These are phyloP conservation scores for Ispidina lecontei DNA, from an alignment of 2,797 vertebrate genomes.

Conservation along the genomic window DNA sequence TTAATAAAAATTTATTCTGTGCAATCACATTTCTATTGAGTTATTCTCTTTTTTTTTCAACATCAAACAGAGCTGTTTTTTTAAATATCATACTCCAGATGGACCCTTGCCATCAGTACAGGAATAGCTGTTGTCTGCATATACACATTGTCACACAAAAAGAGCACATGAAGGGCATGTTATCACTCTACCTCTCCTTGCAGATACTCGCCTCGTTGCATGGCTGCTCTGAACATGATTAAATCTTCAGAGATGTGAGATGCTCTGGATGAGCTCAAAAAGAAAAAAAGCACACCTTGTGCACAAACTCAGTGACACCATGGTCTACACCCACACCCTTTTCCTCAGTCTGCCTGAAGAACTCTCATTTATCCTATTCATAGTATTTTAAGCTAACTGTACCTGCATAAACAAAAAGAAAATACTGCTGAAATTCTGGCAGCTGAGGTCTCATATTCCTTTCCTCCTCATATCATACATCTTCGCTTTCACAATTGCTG, in stretches of 20 bases:
- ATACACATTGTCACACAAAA: not conserved
- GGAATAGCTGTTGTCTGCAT: not conserved
- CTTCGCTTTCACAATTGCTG: not conserved
- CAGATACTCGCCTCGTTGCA: not conserved
- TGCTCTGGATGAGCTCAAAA: not conserved
- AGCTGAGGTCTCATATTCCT: not conserved
- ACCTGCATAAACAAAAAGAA: not conserved
- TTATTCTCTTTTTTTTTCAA: not conserved
- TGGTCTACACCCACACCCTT: not conserved
- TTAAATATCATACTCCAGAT: not conserved
- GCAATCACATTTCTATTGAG: fast-evolving
- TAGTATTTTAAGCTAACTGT: not conserved
- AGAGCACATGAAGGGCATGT: not conserved
- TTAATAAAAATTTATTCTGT: not conserved
- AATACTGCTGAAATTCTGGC: not conserved
- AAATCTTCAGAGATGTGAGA: not conserved
- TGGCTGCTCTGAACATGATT: not conserved
- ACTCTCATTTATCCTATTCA: not conserved
- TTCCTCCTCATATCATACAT: not conserved
- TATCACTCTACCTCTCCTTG: not conserved
- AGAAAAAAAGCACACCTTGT: not conserved
- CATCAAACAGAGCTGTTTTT: not conserved
- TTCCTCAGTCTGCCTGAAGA: not conserved
- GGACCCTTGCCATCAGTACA: not conserved
- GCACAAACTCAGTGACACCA: not conserved